Evolutionary conservation across 1,140 invertebrate genomes (phyloP), one percentile per base, ranked within the genome.

Genomic region (Drosophila serrata): DNA sequence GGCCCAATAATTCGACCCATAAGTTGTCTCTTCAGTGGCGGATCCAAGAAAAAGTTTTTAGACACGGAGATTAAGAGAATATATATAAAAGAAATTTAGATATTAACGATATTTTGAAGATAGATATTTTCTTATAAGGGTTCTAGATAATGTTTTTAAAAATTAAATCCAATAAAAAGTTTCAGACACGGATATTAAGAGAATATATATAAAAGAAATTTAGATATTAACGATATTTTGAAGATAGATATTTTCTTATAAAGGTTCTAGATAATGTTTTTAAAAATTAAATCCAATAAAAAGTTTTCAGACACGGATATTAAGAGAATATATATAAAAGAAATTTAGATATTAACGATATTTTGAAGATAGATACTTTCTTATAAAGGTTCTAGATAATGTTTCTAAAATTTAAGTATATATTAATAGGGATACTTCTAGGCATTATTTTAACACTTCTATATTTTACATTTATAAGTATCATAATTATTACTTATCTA

Each of bases 1-100:
- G 68, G 68, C 68, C 68, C 68, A 72, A 70, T 72, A 72, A 72
- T 72, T 60, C 59, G 27, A 39, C 27, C 60, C 60, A 63, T 63
- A 59, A 40, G 60, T 31, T 59, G 60, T 35, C n/a, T 5, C 31
- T 22, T 22, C 49, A 53, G 49, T 15, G 49, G 49, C 49, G 49
- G 31, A 17, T 11, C 27, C 39, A 40, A n/a, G 37, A 40, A 40
- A 40, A 40, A 40, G 8, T 17, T 9, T 17, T 40, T 40, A 40
- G 39, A 3, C n/a, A 40, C 12, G 22, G 45, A 9, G 46, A 13
- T 33, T 33, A 5, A 5, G 1, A 4, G 29, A 33, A 35, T 22
- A 15, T 22, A 35, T 22, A 33, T 19, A 4, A 42, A 9, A 4
- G 6, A 4, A 42, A 42, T 6, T 29, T 31, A n/a, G n/a, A 6